Conservation (phyloP, 1,140 invertebrate genomes). For the Drosophila pseudoobscura region DNA sequence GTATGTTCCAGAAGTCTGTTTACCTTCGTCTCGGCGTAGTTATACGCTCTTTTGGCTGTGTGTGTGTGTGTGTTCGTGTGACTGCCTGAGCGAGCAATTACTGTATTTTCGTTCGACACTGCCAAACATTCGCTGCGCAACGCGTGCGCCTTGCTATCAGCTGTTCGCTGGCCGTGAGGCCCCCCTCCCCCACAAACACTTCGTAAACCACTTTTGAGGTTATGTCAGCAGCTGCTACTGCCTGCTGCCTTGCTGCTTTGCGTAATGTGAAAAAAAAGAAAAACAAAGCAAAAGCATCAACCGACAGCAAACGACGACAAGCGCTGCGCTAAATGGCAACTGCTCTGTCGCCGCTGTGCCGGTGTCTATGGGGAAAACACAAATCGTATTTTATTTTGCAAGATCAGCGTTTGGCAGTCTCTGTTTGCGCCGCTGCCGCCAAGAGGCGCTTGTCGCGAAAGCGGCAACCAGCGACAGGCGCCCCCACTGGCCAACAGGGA, state of each 20-base stretch:
- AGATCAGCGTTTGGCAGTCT: slow-evolving; percentile 15
- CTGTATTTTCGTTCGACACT: background rate
- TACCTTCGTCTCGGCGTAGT: background rate
- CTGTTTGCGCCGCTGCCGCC: too few relatives aligned
- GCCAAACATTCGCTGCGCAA: slow-evolving; percentile 3
- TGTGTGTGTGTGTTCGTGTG: too few relatives aligned
- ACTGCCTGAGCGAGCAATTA: background rate
- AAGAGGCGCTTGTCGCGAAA: too few relatives aligned
- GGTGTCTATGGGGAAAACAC: slow-evolving; percentile 32
- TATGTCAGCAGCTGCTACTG: slow-evolving; percentile 25
- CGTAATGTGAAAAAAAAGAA: slow-evolving; percentile 55
- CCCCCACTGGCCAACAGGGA: too few relatives aligned
- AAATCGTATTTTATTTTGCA: slow-evolving; percentile 25
- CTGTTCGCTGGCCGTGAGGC: slow-evolving; percentile 35
- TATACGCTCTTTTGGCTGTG: background rate
- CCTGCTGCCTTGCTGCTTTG: slow-evolving; percentile 36
- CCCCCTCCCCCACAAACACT: background rate
- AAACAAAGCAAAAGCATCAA: background rate
- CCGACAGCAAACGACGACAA: slow-evolving; percentile 1
- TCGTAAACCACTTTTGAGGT: slow-evolving; percentile 46
- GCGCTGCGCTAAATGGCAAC: slow-evolving; percentile 49
- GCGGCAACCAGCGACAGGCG: too few relatives aligned
- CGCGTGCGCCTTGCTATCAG: slow-evolving; percentile 11
- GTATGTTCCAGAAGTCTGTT: slow-evolving; percentile 14
- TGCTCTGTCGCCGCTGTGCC: slow-evolving; percentile 30